Base-by-base conservation (phyloP, 2,888 invertebrate genomes). In the Melanargia galathea region DNA sequence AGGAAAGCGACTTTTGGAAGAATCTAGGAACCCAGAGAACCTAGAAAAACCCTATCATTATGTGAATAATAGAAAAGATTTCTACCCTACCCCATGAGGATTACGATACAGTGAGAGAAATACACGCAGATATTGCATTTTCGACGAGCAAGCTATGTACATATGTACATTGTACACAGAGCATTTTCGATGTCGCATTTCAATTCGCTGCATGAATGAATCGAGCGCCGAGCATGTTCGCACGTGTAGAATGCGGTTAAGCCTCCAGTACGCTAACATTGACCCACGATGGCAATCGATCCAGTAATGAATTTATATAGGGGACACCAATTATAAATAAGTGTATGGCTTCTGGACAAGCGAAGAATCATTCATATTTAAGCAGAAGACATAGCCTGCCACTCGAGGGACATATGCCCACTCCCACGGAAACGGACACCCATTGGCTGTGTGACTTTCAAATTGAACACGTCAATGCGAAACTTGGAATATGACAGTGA, bases 391-490 rank as follows among this genome's bases (percentile, higher is more conserved):
- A 78, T 52, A 20, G 51, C 77, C 79, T 74, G 77, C 73, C 80
- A 81, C 71, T 74, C 58, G 48, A 69, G 30, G 18, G 38, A 58
- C 89, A 89, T 66, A 60, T 84, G 90, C 24, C 4, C 1, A 40
- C 77, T 90, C 87, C 68, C 87, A 87, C 66, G 66, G 51, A 55
- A 59, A 67, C 60, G 33, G 62, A 48, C 63, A 63, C 64, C 74
- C 72, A 84, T 82, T 83, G 79, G 77, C 65, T 61, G 69, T 64
- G 67, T 75, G 75, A 80, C 80, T 84, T 79, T 78, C 80, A 81
- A 79, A 84, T 75, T 68, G 72, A 67, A 82, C 85, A 88, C 89
- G 89, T 88, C 86, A 87, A 65, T 77, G 77, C 73, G 67, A 80
- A 80, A 77, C 66, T 72, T 70, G 60, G 72, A 68, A 75, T 72